phyloP scores from a whole-genome alignment of 1,140 invertebrate species.

The Sitodiplosis mosellana region DNA sequence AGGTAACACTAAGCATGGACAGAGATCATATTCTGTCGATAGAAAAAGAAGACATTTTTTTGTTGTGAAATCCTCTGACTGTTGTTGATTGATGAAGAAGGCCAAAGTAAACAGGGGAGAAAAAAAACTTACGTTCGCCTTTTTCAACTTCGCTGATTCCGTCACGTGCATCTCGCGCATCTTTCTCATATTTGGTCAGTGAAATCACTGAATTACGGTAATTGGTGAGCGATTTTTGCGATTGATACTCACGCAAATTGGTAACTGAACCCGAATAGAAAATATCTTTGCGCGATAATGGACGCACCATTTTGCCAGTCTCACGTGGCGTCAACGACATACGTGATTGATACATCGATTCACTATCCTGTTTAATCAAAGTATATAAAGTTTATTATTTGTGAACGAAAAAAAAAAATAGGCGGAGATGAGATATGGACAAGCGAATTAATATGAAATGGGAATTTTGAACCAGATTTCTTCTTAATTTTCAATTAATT shows the following conservation, averaged over 20 bases:
- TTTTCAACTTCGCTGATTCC: conserved; percentile 38
- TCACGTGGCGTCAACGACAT: conserved; percentile 22
- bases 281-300: conserved; percentile 90
- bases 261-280: conserved; percentile 92
- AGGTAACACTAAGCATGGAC: conserved; percentile 59
- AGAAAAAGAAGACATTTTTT: no score
- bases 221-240: conserved; percentile 75
- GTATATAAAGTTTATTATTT: background rate
- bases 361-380: background rate
- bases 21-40: conserved; percentile 42
- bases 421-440: background rate
- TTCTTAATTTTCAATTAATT: no score
- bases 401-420: background rate
- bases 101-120: no score
- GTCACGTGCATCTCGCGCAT: conserved; percentile 28
- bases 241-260: conserved; percentile 81
- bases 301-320: conserved; percentile 50
- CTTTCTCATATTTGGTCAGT: conserved; percentile 44
- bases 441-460: no score
- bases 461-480: no score
- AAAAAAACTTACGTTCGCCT: conserved; percentile 37
- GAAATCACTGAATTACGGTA: conserved; percentile 72
- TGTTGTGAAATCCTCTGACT: no score
- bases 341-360: conserved; percentile 22
- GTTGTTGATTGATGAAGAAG: no score